A percentile compares a stretch with the other conserved stretches of the same genome.
Conservation (phyloP, 2,888 invertebrate species). For the Athalia rosae region DNA sequence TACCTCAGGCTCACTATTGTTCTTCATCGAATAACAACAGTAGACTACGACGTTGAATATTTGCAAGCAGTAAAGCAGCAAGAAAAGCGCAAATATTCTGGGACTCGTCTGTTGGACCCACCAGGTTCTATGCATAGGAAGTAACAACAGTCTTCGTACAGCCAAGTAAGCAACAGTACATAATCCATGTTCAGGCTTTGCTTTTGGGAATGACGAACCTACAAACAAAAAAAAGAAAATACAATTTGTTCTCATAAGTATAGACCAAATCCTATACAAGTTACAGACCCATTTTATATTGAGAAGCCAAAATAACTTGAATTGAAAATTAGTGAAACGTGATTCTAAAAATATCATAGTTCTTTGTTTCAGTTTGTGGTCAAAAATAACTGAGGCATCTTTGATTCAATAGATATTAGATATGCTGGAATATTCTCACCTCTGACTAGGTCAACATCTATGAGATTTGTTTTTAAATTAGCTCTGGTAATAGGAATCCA, state of each 20-base stretch:
- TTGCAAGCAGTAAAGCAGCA: slow-evolving; percentile 87
- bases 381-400: neutral
- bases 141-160: slow-evolving; percentile 85
- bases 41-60: slow-evolving; percentile 79
- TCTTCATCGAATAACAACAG: slow-evolving; percentile 65
- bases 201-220: slow-evolving; percentile 97
- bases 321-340: slow-evolving; percentile 16
- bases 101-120: slow-evolving; percentile 93
- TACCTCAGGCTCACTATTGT: slow-evolving; percentile 76
- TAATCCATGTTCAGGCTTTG: slow-evolving; percentile 94
- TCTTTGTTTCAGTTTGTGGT: slow-evolving; percentile 1
- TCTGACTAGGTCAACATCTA: slow-evolving; percentile 96
- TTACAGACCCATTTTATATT: too few relatives aligned
- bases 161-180: slow-evolving; percentile 90
- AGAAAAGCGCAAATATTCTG: slow-evolving; percentile 83
- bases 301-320: neutral
- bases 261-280: slow-evolving; percentile 15
- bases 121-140: slow-evolving; percentile 92
- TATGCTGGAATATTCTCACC: slow-evolving; percentile 75
- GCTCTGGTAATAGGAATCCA: slow-evolving; percentile 87
- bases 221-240: slow-evolving; percentile 50
- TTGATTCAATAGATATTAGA: too few relatives aligned
- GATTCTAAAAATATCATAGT: neutral
- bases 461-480: slow-evolving; percentile 91
- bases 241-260: slow-evolving; percentile 6